Evolutionary conservation across 2,888 invertebrate species (phyloP).

Genomic region (Eucera pruinosa): DNA sequence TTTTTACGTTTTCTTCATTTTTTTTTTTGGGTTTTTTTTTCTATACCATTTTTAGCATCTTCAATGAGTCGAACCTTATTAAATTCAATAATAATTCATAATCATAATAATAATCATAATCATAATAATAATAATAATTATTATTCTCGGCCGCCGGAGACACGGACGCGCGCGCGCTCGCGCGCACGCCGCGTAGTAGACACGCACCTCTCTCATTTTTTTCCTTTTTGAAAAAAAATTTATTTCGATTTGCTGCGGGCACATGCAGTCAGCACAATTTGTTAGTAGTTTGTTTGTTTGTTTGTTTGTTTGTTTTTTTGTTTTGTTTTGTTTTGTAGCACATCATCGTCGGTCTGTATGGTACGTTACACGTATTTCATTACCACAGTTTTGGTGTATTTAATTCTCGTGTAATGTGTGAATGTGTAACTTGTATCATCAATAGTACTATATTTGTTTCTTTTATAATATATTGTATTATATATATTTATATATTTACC

Average conservation of each 20-base stretch:
- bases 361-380: conserved; percentile 68
- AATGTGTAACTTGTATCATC: conserved; percentile 71
- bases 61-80: conserved; percentile 73
- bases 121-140: too few relatives aligned
- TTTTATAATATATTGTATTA: conserved; percentile 74
- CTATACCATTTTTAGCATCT: too few relatives aligned
- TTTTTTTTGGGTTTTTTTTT: too few relatives aligned
- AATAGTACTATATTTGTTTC: conserved; percentile 79
- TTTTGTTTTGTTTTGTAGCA: too few relatives aligned
- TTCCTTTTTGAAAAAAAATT: conserved; percentile 78
- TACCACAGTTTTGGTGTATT: conserved; percentile 68
- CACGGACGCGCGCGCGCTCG: too few relatives aligned
- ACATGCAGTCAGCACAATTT: conserved; percentile 78
- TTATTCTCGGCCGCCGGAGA: too few relatives aligned
- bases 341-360: conserved; percentile 75
- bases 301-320: too few relatives aligned
- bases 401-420: conserved; percentile 61
- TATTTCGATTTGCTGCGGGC: conserved; percentile 73
- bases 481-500: conserved; percentile 77
- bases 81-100: conserved; percentile 73
- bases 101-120: too few relatives aligned
- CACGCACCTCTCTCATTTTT: conserved; percentile 47
- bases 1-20: conserved; percentile 59
- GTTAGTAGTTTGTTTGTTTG: too few relatives aligned
- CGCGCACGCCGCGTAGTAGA: too few relatives aligned